These are phyloP conservation scores for Acanthurus leucopareius DNA, from an alignment of 2,797 vertebrate genomes.

Conservation along the genomic window DNA sequence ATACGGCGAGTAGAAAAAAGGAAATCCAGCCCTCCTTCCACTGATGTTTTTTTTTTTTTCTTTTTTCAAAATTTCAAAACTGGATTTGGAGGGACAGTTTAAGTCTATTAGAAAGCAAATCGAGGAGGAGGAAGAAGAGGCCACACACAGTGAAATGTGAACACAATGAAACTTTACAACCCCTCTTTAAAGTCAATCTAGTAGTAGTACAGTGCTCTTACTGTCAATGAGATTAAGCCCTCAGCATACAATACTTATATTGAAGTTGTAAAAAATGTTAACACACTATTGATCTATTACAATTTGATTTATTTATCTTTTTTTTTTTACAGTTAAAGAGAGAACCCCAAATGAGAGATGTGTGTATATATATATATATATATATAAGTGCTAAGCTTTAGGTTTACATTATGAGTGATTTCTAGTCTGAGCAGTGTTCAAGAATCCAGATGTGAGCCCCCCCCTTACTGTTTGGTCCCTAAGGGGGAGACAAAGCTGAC, in stretches of 20 bases:
- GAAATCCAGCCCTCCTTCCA: slow-evolving; percentile 27
- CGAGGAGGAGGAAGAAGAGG: slow-evolving; percentile 47
- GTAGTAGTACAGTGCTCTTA: slow-evolving; percentile 63
- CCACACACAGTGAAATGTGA: slow-evolving; percentile 51
- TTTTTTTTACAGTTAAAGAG: slow-evolving; percentile 33
- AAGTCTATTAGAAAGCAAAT: slow-evolving; percentile 41
- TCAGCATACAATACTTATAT: slow-evolving; percentile 60
- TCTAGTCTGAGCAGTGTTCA: slow-evolving; percentile 69
- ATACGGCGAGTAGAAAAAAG: slow-evolving; percentile 52
- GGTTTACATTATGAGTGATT: slow-evolving; percentile 60
- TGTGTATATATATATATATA: neutral
- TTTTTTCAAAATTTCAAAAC: slow-evolving; percentile 37
- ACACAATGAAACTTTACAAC: slow-evolving; percentile 54
- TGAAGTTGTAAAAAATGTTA: slow-evolving; percentile 63
- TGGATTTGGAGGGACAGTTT: slow-evolving; percentile 49
- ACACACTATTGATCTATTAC: slow-evolving; percentile 54
- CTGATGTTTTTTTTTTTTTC: neutral
- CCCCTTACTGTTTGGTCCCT: slow-evolving; percentile 76
- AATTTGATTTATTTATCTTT: slow-evolving; percentile 31
- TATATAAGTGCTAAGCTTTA: slow-evolving; percentile 71
- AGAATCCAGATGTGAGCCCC: slow-evolving; percentile 51
- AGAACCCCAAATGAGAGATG: slow-evolving; percentile 48
- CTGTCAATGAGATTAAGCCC: slow-evolving; percentile 58
- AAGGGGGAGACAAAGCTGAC: slow-evolving; percentile 68
- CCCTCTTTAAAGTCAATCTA: slow-evolving; percentile 36